phyloP scores from a whole-genome alignment of 2,888 invertebrate genomes.

The Meiosimyza platycephala region DNA sequence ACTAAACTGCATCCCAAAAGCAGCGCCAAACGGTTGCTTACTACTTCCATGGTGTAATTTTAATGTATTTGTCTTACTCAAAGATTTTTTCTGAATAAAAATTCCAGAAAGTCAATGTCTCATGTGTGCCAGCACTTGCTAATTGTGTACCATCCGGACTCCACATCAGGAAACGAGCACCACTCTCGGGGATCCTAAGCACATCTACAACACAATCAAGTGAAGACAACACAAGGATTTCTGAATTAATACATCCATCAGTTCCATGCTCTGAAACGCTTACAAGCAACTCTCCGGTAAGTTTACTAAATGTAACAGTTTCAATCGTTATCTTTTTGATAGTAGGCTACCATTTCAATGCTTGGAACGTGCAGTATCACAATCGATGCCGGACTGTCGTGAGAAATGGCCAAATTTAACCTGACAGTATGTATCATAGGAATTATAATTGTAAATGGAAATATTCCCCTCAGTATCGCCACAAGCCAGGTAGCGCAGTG shows the following conservation, averaged over 20 bases:
- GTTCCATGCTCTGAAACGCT: conserved; percentile 55
- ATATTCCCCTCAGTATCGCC: conserved; percentile 58
- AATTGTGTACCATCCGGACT: conserved; percentile 60
- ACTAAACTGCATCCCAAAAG: conserved; percentile 45
- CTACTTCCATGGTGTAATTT: conserved; percentile 18
- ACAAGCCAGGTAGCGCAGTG: conserved; percentile 59
- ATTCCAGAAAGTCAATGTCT: conserved; percentile 67
- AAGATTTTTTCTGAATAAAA: conserved; percentile 51
- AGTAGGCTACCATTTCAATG: conserved; percentile 59
- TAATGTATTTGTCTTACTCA: conserved; percentile 1
- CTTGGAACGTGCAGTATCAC: conserved; percentile 58
- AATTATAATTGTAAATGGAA: conserved; percentile 53
- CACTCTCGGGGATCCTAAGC: conserved; percentile 54
- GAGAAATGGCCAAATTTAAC: conserved; percentile 52
- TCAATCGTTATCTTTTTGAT: conserved; percentile 59
- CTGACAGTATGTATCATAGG: conserved; percentile 48
- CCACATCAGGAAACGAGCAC: conserved; percentile 63
- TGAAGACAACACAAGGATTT: conserved; percentile 64
- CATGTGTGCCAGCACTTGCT: conserved; percentile 65
- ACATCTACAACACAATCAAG: conserved; percentile 63
- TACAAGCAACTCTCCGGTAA: conserved; percentile 67
- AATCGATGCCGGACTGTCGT: conserved; percentile 59
- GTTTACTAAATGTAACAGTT: conserved; percentile 64
- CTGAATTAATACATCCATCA: conserved; percentile 47
- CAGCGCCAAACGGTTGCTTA: conserved; percentile 33